These are phyloP conservation scores for Neodontobutis hainanensis DNA, from an alignment of 2,113 vertebrate genomes.

Conservation along the genomic window DNA sequence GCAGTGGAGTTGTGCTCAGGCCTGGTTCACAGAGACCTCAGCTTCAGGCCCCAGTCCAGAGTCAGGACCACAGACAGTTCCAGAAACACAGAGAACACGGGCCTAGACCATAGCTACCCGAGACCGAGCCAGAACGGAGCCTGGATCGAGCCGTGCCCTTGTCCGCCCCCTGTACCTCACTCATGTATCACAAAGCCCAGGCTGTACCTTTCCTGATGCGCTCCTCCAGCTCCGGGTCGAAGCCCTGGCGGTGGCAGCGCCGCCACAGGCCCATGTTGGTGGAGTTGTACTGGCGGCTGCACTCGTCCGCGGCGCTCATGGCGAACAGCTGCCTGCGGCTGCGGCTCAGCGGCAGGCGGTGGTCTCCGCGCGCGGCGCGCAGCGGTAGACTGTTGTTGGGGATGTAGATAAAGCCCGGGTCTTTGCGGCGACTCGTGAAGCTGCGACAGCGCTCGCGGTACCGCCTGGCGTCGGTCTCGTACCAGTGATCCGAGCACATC, in stretches of 20 bases:
- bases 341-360: slow-evolving; percentile 88
- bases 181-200: too few species aligned
- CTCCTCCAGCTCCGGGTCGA: slow-evolving; percentile 92
- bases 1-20: background rate
- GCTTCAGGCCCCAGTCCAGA: background rate
- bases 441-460: slow-evolving; percentile 96
- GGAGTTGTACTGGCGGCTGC: slow-evolving; percentile 96
- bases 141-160: background rate
- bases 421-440: slow-evolving; percentile 93
- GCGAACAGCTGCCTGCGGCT: slow-evolving; percentile 96
- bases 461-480: slow-evolving; percentile 97
- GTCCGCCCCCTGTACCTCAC: background rate
- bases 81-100: background rate
- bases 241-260: slow-evolving; percentile 92
- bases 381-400: slow-evolving; percentile 98
- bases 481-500: slow-evolving; percentile 99
- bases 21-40: background rate
- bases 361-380: slow-evolving; percentile 87
- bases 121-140: background rate
- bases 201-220: slow-evolving; percentile 92
- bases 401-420: slow-evolving; percentile 99
- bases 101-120: background rate
- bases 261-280: slow-evolving; percentile 99
- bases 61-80: slow-evolving; percentile 4
- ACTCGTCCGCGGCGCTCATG: slow-evolving; percentile 95